These are phyloP conservation scores for Orestias chungarensis DNA, from an alignment of 2,797 vertebrate genomes.

Conservation along the genomic window DNA sequence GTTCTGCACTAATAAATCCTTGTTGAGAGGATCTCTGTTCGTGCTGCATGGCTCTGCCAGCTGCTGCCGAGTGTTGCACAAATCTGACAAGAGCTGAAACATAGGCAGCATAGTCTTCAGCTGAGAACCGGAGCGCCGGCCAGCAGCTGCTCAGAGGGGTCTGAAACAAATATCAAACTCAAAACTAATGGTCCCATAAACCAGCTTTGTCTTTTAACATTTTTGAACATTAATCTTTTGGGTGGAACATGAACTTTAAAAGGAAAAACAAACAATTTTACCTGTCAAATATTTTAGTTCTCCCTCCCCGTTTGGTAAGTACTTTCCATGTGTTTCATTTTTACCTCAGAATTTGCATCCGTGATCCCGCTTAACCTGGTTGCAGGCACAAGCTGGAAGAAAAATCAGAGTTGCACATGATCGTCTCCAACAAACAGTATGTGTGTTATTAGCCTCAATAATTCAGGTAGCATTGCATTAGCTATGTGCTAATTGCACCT, in stretches of 20 bases:
- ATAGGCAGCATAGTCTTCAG: slow-evolving; percentile 30
- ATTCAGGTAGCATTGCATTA: too few relatives aligned
- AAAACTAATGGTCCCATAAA: not conserved
- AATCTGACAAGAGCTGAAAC: slow-evolving; percentile 57
- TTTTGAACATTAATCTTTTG: not conserved
- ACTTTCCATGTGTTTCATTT: too few relatives aligned
- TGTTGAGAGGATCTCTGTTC: slow-evolving; percentile 33
- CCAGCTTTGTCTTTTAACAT: not conserved
- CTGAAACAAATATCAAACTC: not conserved
- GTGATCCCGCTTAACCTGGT: not conserved
- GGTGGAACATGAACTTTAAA: not conserved
- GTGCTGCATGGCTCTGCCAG: slow-evolving; percentile 46
- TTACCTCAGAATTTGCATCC: not conserved
- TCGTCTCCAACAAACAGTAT: too few relatives aligned
- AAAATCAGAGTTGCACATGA: not conserved
- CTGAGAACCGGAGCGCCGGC: slow-evolving; percentile 12
- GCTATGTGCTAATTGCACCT: not conserved
- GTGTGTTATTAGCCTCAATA: too few relatives aligned
- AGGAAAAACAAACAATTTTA: not conserved
- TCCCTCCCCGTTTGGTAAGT: too few relatives aligned
- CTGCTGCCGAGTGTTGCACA: slow-evolving; percentile 65
- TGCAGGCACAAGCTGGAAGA: not conserved
- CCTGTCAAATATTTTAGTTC: too few relatives aligned
- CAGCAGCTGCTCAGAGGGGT: slow-evolving; percentile 23
- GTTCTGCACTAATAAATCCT: slow-evolving; percentile 61